Conservation (phyloP, 1,140 invertebrate species). For the Drosophila sulfurigaster region DNA sequence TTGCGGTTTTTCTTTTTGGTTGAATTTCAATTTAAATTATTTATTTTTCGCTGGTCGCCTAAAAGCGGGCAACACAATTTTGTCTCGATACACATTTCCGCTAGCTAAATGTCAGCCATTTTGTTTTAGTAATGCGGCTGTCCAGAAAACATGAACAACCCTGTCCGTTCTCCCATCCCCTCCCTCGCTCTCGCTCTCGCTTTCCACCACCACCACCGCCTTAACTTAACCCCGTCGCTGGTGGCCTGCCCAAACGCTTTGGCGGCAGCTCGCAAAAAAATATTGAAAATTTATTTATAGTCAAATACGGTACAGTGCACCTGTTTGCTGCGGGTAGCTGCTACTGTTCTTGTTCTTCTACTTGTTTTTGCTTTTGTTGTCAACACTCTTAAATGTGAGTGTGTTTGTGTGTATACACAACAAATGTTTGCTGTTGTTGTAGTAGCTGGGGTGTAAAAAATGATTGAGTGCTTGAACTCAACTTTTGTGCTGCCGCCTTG, state of each 20-base stretch:
- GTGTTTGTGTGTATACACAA: conserved; percentile 24
- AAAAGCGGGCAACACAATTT: conserved; percentile 15
- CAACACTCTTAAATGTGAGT: conserved; percentile 28
- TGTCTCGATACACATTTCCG: conserved; percentile 19
- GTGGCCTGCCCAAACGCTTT: conserved; percentile 30
- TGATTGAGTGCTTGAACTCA: conserved; percentile 78
- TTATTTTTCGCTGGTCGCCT: conserved; percentile 3
- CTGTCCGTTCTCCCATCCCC: background rate
- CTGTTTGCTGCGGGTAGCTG: conserved; percentile 50
- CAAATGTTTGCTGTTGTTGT: conserved; percentile 46
- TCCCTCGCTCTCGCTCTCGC: background rate
- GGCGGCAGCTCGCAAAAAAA: conserved; percentile 51
- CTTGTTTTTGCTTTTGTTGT: conserved; percentile 25
- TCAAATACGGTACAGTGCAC: conserved; percentile 75
- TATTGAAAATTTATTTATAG: conserved; percentile 80
- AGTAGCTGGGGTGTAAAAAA: conserved; percentile 71
- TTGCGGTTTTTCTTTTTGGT: background rate
- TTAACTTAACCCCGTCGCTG: background rate
- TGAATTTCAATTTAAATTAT: conserved; percentile 9
- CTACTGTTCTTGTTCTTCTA: conserved; percentile 12
- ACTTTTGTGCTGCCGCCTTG: conserved; percentile 57
- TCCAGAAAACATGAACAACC: conserved; percentile 11
- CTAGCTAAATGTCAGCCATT: conserved; percentile 44
- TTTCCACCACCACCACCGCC: background rate
- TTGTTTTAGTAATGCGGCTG: conserved; percentile 39